Base-by-base conservation (phyloP, 2,888 invertebrate species). In the Smittia aterrima region DNA sequence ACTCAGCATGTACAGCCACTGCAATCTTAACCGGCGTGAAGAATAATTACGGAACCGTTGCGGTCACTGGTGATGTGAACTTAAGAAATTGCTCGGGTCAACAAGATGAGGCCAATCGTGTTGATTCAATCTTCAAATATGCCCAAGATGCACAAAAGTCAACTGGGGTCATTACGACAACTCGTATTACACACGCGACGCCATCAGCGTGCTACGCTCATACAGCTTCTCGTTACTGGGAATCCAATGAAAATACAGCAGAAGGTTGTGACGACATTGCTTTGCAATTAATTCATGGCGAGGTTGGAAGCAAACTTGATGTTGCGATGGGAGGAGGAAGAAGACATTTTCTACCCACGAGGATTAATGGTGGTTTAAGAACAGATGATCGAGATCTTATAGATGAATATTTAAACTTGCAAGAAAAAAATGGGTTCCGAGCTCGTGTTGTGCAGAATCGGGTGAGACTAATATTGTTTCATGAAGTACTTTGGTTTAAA, bases 1-100 rank as follows among this genome's bases (percentile, higher is more conserved):
- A 92, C 79, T 92, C 92, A 0, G 91, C 92, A 0, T 90, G 89
- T 78, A 88, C 90, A 3, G 89, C 89, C 0, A 92, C 92, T 0
- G 91, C 92, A 0, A 90, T 89, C 78, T 82, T 91, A 9, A 83
- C 87, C 2, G 92, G 92, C 0, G 87, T 90, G 0, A 92, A 92
- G 82, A 88, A 87, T 25, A 91, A 91, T 80, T 85, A 85, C 76
- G 88, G 87, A 1, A 89, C 90, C 0, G 84, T 92, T 18, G 92
- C 92, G 0, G 85, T 92, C 0, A 87, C 87, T n/a, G 89, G 85
- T 0, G 84, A 85, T 0, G 90, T 89, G 0, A 80, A 80, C 66
- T 82, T 86, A 1, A 85, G 86, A 0, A 87, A 90, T 79, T 91
- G 91, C 78, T 79, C 82, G 1, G 85, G 85, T 0, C 86, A 87